Evolutionary conservation across 2,888 invertebrate species (phyloP).

Genomic region (Nemapogon koenigi): DNA sequence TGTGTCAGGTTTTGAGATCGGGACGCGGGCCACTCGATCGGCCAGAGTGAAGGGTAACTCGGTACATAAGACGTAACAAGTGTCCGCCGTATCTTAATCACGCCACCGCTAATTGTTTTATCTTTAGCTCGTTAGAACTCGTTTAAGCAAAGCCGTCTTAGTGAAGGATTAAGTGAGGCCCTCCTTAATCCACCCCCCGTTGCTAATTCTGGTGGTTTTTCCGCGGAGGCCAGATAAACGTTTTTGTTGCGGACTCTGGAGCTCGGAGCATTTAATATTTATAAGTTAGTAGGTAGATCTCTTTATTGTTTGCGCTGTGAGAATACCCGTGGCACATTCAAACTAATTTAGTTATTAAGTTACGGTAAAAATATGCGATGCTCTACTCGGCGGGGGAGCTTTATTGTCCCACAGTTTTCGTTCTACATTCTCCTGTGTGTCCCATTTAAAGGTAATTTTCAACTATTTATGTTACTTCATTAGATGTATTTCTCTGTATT

Average conservation of each 20-base stretch:
- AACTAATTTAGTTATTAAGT: too few species aligned
- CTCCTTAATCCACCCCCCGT: slow-evolving; percentile 52
- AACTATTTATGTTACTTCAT: too few species aligned
- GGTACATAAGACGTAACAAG: slow-evolving; percentile 61
- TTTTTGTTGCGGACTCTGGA: slow-evolving; percentile 51
- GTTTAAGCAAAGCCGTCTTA: slow-evolving; percentile 66
- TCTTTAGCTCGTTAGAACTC: slow-evolving; percentile 65
- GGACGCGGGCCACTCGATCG: too few species aligned
- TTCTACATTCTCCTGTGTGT: too few species aligned
- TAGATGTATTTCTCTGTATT: too few species aligned
- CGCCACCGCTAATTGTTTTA: slow-evolving; percentile 62
- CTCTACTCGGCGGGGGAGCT: too few species aligned
- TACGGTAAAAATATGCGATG: too few species aligned
- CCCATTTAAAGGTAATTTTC: too few species aligned
- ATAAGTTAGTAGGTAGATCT: slow-evolving; percentile 49
- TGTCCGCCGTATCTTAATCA: slow-evolving; percentile 62
- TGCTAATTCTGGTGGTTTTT: slow-evolving; percentile 63
- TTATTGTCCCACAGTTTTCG: too few species aligned
- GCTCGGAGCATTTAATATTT: slow-evolving; percentile 53
- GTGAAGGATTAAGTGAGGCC: slow-evolving; percentile 64
- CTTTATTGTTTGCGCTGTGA: slow-evolving; percentile 44
- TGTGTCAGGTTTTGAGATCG: too few species aligned
- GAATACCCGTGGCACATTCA: too few species aligned
- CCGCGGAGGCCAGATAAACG: slow-evolving; percentile 59
- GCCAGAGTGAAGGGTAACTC: too few species aligned